A percentile compares a stretch with the other conserved stretches of the same genome.
phyloP scores from a whole-genome alignment of 2,797 vertebrate genomes.

The Chromobotia macracanthus region DNA sequence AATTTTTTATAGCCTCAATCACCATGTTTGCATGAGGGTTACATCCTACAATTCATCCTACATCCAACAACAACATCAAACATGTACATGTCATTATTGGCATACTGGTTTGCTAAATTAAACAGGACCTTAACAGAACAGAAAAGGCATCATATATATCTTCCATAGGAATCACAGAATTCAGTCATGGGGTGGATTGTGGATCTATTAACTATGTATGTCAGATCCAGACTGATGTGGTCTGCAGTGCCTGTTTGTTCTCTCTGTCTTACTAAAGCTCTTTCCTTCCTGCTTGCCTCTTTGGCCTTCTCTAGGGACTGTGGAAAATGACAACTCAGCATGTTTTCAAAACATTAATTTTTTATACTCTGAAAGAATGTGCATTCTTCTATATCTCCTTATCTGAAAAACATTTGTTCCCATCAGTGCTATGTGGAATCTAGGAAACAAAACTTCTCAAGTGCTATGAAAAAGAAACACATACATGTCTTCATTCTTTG shows the following conservation, averaged over 20 bases:
- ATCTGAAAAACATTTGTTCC: constrained; percentile 64
- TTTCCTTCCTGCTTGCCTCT: constrained; percentile 93
- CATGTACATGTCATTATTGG: constrained; percentile 94
- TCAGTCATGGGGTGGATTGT: neutral
- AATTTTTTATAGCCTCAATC: constrained; percentile 93
- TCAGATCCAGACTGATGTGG: constrained; percentile 85
- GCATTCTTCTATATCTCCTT: neutral
- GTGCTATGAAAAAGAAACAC: constrained; percentile 56
- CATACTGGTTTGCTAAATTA: constrained; percentile 92
- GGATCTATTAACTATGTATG: constrained; percentile 84
- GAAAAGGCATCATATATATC: neutral
- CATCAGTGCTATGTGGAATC: neutral
- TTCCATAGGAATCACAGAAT: neutral
- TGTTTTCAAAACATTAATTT: neutral
- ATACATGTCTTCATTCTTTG: constrained; percentile 90
- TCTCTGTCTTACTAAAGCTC: constrained; percentile 86
- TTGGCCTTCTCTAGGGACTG: constrained; percentile 97
- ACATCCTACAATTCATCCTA: too few species aligned
- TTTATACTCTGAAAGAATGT: neutral
- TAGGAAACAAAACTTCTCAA: neutral
- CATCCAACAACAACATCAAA: too few species aligned
- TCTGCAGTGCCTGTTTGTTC: constrained; percentile 85
- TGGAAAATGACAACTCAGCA: constrained; percentile 29
- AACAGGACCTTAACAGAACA: constrained; percentile 85
- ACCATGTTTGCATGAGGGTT: constrained; percentile 85